Conservation (phyloP, 2,888 invertebrate species). For the Keiferia lycopersicella region DNA sequence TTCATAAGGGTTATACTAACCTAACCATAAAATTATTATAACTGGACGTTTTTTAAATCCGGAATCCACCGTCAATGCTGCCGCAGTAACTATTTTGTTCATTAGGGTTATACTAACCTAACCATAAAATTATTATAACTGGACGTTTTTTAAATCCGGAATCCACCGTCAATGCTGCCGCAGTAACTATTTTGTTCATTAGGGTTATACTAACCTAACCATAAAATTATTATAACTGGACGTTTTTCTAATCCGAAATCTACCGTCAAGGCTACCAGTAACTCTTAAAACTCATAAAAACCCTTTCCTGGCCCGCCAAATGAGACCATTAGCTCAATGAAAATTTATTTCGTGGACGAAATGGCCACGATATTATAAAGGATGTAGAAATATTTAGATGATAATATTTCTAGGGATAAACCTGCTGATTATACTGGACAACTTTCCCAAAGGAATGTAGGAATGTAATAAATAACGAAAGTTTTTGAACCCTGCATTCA, state of each 20-base stretch:
- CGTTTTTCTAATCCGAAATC: background rate
- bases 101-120: no score
- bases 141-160: background rate
- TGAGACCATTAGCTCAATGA: constrained; percentile 22
- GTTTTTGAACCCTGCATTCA: no score
- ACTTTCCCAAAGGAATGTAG: no score
- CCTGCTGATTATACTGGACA: background rate
- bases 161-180: background rate
- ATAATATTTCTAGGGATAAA: constrained; percentile 1
- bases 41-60: no score
- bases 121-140: background rate
- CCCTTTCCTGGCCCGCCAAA: background rate
- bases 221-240: background rate
- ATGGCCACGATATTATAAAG: constrained; percentile 19
- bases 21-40: no score
- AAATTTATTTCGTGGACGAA: constrained; percentile 25
- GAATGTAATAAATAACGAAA: no score
- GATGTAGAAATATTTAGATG: background rate
- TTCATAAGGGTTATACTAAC: no score
- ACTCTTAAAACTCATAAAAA: constrained; percentile 3
- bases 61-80: no score
- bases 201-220: no score
- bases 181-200: no score
- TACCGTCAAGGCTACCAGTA: background rate
- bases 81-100: no score